These are phyloP conservation scores for Crotophaga sulcirostris DNA, from an alignment of 2,113 vertebrate genomes.

Conservation along the genomic window DNA sequence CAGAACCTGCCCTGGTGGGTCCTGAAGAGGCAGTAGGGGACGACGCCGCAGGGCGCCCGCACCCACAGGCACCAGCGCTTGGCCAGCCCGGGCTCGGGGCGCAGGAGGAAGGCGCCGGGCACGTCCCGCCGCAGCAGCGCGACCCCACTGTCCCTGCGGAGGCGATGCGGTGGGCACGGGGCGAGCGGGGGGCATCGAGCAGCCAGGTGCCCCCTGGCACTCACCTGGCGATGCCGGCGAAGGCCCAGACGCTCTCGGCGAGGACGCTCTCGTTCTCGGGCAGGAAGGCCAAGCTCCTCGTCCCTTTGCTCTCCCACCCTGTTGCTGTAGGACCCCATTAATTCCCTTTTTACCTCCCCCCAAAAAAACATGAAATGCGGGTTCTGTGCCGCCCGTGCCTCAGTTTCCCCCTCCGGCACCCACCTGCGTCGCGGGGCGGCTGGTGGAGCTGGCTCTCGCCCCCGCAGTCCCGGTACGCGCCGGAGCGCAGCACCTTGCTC, in stretches of 20 bases:
- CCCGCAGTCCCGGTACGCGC: conserved; percentile 91
- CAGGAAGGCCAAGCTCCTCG: conserved; percentile 59
- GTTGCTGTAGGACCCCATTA: neutral
- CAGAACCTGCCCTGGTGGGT: conserved; percentile 79
- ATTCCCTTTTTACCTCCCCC: rapidly evolving
- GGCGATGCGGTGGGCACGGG: rapidly evolving
- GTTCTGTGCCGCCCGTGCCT: neutral
- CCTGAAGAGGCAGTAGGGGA: conserved; percentile 76
- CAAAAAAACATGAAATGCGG: rapidly evolving
- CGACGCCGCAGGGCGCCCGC: conserved; percentile 80
- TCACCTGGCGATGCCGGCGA: conserved; percentile 86
- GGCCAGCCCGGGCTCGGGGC: conserved; percentile 75
- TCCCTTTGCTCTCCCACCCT: conserved; percentile 64
- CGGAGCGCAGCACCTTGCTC: conserved; percentile 88
- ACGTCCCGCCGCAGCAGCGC: conserved; percentile 83
- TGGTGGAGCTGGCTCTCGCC: conserved; percentile 83
- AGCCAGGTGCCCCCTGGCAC: rapidly evolving
- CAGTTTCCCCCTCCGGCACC: neutral
- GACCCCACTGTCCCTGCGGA: conserved; percentile 79
- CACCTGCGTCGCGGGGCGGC: conserved; percentile 77
- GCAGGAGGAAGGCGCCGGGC: conserved; percentile 87
- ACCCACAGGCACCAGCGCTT: conserved; percentile 83
- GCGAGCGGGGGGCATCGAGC: rapidly evolving
- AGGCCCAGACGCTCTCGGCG: conserved; percentile 88
- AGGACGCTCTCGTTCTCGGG: conserved; percentile 85